phyloP scores from a whole-genome alignment of 2,113 vertebrate genomes.

The Cyanoliseus patagonus region DNA sequence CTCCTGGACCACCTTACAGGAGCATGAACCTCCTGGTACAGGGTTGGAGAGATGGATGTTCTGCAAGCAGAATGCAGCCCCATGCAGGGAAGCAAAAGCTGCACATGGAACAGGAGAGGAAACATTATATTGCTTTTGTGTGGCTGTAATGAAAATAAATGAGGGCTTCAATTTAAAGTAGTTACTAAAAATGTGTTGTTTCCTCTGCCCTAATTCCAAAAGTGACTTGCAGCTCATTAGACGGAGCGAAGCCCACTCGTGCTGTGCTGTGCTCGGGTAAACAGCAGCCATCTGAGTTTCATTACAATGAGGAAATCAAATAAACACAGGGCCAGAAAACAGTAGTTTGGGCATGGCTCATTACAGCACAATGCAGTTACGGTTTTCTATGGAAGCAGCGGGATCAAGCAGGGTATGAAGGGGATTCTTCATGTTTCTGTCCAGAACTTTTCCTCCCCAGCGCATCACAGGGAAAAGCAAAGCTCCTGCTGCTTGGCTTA shows the following conservation, averaged over 20 bases:
- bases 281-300: slow-evolving; percentile 89
- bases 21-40: background rate
- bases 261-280: slow-evolving; percentile 77
- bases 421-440: background rate
- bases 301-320: slow-evolving; percentile 89
- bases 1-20: background rate
- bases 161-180: slow-evolving; percentile 76
- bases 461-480: background rate
- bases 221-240: slow-evolving; percentile 78
- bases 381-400: slow-evolving; percentile 16
- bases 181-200: slow-evolving; percentile 82
- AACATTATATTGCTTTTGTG: slow-evolving; percentile 73
- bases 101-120: slow-evolving; percentile 23
- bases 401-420: background rate
- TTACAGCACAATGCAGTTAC: slow-evolving; percentile 82
- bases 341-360: slow-evolving; percentile 84
- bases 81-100: background rate
- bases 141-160: slow-evolving; percentile 79
- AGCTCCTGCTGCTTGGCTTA: background rate
- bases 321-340: slow-evolving; percentile 85
- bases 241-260: slow-evolving; percentile 58
- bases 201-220: slow-evolving; percentile 77
- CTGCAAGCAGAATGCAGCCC: background rate
- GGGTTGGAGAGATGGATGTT: background rate
- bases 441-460: background rate